A percentile compares a stretch with the other conserved stretches of the same genome.
phyloP scores from a whole-genome alignment of 2,797 vertebrate species.

The Hydrocynus forskahlii region DNA sequence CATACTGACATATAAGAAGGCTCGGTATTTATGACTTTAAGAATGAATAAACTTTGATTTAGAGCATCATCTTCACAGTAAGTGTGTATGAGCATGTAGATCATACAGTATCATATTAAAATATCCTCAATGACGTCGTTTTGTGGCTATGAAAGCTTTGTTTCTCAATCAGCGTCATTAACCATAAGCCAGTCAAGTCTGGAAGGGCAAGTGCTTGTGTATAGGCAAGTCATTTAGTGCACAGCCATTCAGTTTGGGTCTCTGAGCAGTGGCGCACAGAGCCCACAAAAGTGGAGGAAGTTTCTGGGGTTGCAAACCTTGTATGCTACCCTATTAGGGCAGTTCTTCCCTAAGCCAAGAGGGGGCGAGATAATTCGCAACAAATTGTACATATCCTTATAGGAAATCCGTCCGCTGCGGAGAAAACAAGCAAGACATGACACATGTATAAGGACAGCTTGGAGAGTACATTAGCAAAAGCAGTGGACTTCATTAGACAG shows the following conservation, averaged over 20 bases:
- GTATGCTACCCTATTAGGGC: slow-evolving; percentile 97
- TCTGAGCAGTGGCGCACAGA: slow-evolving; percentile 75
- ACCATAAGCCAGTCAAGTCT: slow-evolving; percentile 84
- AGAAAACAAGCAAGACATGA: slow-evolving; percentile 82
- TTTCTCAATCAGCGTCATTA: slow-evolving; percentile 76
- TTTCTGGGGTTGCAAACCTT: slow-evolving; percentile 92
- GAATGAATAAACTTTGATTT: slow-evolving; percentile 20
- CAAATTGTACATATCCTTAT: slow-evolving; percentile 99
- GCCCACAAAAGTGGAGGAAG: slow-evolving; percentile 76
- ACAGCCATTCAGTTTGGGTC: slow-evolving; percentile 80
- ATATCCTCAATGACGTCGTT: background rate
- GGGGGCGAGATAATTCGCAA: slow-evolving; percentile 95
- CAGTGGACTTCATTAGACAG: slow-evolving; percentile 64
- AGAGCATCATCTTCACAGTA: background rate
- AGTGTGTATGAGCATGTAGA: background rate
- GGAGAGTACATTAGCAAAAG: slow-evolving; percentile 68
- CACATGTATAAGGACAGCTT: slow-evolving; percentile 69
- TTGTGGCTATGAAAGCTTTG: slow-evolving; percentile 79
- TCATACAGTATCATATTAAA: background rate
- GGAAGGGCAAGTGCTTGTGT: slow-evolving; percentile 76
- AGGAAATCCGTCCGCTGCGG: slow-evolving; percentile 94
- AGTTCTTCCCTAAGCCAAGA: slow-evolving; percentile 97
- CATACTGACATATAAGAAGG: background rate
- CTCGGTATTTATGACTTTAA: background rate
- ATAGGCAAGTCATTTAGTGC: slow-evolving; percentile 85